These are phyloP conservation scores for Coenonympha arcania DNA, from an alignment of 2,888 invertebrate species.

Conservation along the genomic window DNA sequence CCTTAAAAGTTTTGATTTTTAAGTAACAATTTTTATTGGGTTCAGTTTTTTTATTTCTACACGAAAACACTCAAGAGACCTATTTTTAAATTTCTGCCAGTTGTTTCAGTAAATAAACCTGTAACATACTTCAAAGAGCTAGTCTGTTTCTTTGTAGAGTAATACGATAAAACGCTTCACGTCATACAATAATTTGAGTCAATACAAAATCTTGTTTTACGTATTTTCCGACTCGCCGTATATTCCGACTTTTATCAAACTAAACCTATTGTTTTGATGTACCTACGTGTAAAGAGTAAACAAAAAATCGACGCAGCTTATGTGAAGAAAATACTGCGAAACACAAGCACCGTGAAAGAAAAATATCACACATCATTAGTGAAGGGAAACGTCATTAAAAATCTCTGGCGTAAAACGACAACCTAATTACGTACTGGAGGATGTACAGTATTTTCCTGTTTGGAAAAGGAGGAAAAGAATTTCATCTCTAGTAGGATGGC, in stretches of 20 bases:
- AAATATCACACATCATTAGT: background rate
- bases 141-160: too few species aligned
- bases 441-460: background rate
- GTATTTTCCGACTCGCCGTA: background rate
- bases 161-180: background rate
- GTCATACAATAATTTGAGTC: background rate
- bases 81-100: too few species aligned
- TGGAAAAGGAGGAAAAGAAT: background rate
- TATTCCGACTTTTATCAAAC: background rate
- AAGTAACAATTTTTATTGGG: too few species aligned
- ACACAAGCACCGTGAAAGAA: background rate
- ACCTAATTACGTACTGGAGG: constrained; percentile 4
- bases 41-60: too few species aligned
- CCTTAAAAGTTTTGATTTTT: too few species aligned
- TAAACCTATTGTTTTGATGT: background rate
- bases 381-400: background rate
- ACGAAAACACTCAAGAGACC: too few species aligned
- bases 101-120: too few species aligned
- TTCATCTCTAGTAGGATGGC: background rate
- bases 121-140: too few species aligned
- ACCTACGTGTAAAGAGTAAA: background rate
- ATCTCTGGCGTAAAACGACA: background rate
- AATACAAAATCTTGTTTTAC: background rate
- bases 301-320: background rate
- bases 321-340: background rate